Base-by-base conservation (phyloP, 2,797 vertebrate species). In the Mormyrus hasselquistii region DNA sequence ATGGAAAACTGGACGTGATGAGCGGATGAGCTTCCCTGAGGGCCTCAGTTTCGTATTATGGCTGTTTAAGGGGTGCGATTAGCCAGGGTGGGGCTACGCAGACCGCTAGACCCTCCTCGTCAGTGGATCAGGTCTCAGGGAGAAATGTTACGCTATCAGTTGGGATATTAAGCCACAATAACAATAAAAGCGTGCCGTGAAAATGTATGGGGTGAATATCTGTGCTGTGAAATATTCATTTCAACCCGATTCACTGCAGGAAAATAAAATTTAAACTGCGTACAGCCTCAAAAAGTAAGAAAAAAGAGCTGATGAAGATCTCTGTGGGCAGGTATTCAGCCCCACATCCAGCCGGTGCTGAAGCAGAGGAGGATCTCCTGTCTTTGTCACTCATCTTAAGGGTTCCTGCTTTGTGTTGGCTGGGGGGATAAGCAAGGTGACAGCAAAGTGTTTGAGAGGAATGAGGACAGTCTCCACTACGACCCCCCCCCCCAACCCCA, bases 1-100 rank as follows among this genome's bases (percentile, higher is more conserved):
- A 88, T 79, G 69, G 65, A 59, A 87, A 87, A 9, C 44, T 7
- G 76, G 41, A 47, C 38, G 65, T 84, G 87, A 83, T 69, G 86
- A 65, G 86, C 53, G 52, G 22, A 79, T 38, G 22, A 62, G 52
- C 73, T 55, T 34, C 44, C 47, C 50, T 0, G 19, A 89, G 41
- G 85, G 59, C 22, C 25, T 16, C 4, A 7, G 19, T 65, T 89
- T 38, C 4, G 65, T 88, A 65, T 62, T 50, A 34, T 1, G 41
- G 83, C 55, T 9, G 41, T 52, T 53, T 53, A 87, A 82, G 52
- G 41, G 41, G 44, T n/a, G 29, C 16, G 87, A 65, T 88, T 88
- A 83, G 52, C 6, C 3, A 3, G 59, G 87, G 38, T 25, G 7
- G 50, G 34, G 50, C 41, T 22, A 34, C 34, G 7, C n/a, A 12